Evolutionary conservation across 2,888 invertebrate species (phyloP).

Genomic region (Dynastes maya): DNA sequence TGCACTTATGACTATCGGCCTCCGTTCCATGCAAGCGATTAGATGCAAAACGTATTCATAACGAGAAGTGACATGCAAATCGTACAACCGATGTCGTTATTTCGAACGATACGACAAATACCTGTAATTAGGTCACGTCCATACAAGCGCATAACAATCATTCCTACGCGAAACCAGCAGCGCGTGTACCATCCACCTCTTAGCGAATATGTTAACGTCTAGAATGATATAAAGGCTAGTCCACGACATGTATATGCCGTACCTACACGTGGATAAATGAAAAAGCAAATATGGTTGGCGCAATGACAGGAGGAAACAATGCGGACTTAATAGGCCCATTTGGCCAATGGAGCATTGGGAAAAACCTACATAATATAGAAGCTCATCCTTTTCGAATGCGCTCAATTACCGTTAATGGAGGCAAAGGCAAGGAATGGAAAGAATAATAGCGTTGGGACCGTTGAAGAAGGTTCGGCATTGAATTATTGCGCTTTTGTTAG

Average conservation of each 20-base stretch:
- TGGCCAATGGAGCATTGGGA: neutral
- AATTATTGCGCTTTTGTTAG: neutral
- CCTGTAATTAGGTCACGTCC: conserved; percentile 25
- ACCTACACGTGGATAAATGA: neutral
- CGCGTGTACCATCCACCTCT: no score
- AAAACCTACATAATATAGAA: neutral
- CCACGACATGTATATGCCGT: no score
- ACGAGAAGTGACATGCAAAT: no score
- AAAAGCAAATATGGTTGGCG: neutral
- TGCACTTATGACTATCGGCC: no score
- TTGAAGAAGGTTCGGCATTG: conserved; percentile 7
- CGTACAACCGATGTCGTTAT: neutral
- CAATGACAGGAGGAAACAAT: no score
- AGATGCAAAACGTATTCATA: no score
- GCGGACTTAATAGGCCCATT: neutral
- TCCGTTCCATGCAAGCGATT: no score
- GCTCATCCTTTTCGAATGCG: neutral
- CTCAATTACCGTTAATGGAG: conserved; percentile 9
- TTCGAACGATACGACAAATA: conserved; percentile 19
- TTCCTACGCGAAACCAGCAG: conserved; percentile 19
- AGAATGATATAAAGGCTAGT: no score
- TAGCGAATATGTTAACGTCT: no score
- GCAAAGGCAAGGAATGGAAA: neutral
- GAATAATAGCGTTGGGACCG: neutral
- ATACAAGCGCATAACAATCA: conserved; percentile 16